Evolutionary conservation across 2,113 vertebrate species (phyloP).

Genomic region (Gadus macrocephalus): DNA sequence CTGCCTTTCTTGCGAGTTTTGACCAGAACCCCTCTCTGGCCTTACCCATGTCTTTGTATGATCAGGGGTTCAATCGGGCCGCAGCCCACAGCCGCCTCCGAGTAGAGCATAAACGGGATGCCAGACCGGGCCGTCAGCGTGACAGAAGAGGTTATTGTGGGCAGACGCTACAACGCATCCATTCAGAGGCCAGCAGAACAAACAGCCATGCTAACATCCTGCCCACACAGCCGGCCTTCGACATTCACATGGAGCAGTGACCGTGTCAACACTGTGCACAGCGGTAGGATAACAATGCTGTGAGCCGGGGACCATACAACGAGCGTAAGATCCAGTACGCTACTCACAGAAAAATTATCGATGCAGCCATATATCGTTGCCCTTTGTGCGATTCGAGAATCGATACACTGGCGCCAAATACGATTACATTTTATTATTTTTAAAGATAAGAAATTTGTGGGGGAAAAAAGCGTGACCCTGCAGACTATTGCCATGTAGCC

Average conservation of each 20-base stretch:
- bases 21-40: neutral
- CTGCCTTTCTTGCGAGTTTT: too few species aligned
- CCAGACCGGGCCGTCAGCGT: neutral
- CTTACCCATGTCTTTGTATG: conserved; percentile 7
- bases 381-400: too few species aligned
- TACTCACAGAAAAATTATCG: neutral
- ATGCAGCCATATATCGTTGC: too few species aligned
- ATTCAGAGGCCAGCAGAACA: conserved; percentile 46
- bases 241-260: conserved; percentile 34
- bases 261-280: conserved; percentile 36
- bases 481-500: too few species aligned
- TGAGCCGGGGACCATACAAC: neutral
- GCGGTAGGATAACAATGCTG: neutral
- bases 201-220: conserved; percentile 46
- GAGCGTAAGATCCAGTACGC: too few species aligned
- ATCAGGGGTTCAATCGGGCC: conserved; percentile 10
- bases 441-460: too few species aligned
- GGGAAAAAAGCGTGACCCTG: too few species aligned
- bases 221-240: conserved; percentile 21
- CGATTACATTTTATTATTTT: too few species aligned
- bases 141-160: conserved; percentile 42
- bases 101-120: conserved; percentile 50
- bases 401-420: too few species aligned
- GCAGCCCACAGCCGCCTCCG: conserved; percentile 38
- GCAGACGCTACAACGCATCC: conserved; percentile 30